Base-by-base conservation (phyloP, 2,113 vertebrate species). In the Merops nubicus region DNA sequence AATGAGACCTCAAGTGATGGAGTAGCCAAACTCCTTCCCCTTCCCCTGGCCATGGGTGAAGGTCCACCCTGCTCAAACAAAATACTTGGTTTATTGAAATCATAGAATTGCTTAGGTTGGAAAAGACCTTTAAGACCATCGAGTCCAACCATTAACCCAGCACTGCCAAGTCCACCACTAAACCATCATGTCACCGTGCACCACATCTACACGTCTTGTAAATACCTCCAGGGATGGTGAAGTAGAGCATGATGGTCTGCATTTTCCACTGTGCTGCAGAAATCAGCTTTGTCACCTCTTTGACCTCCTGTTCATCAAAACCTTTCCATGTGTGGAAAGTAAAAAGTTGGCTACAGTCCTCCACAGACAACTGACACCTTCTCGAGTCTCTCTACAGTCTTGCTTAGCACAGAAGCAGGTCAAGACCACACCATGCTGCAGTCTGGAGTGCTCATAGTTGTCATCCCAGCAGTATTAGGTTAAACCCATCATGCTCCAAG, bases 371-470 rank as follows among this genome's bases (percentile, higher is more conserved):
- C 83, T 33, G 47, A 15, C 68, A 91, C 73, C 64, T 84, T 57
- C 64, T 81, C 20, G 29, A 4, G 13, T 72, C 25, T 62, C 74
- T 36, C 25, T 6, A 0, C 23, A 50, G 63, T 31, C 63, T 81
- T 15, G 36, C 15, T 73, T 69, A 60, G 9, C 6, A 0, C 63
- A 31, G 83, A 19, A 48, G 48, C 68, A 48, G 26, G 29, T 74
- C 22, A 33, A 38, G 80, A 42, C 63, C 75, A 26, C 20, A 7
- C 47, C 26, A 0, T 5, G 36, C 50, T 65, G 50, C 23, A n/a
- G 11, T 42, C 29, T 45, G 64, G 50, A 74, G 60, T 0, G 25
- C 51, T 74, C 25, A 3, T 0, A 0, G 50, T 36, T 16, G 57
- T 79, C 18, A 0, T 42, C 31, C 25, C 6, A 0, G 47, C 42